phyloP scores from a whole-genome alignment of 2,113 vertebrate genomes.

The Papio anubis region DNA sequence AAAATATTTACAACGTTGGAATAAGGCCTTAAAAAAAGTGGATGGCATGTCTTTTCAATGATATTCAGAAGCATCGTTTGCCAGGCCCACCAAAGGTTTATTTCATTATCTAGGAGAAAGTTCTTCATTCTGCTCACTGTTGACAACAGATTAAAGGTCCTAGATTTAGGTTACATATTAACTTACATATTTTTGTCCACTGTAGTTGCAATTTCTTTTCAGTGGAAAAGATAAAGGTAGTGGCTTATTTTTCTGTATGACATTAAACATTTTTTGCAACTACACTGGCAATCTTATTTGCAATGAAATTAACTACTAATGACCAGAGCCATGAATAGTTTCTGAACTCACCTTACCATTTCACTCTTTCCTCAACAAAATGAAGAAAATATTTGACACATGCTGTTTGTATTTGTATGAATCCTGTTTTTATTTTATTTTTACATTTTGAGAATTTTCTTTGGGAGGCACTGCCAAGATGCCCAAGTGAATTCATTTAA shows the following conservation, averaged over 20 bases:
- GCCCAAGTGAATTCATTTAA: neutral
- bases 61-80: neutral
- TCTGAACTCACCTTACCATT: neutral
- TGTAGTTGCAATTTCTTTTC: neutral
- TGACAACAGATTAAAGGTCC: neutral
- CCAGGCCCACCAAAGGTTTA: neutral
- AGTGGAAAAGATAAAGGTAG: neutral
- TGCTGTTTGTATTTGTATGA: neutral
- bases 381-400: neutral
- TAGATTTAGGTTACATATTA: neutral
- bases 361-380: neutral
- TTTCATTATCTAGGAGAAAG: neutral
- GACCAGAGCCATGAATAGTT: neutral
- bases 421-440: neutral
- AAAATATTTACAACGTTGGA: neutral
- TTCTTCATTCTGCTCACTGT: neutral
- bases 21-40: neutral
- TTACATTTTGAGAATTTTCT: neutral
- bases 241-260: neutral
- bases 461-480: neutral
- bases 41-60: neutral
- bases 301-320: neutral
- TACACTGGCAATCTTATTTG: neutral
- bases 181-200: neutral
- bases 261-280: neutral